phyloP scores from a whole-genome alignment of 2,888 invertebrate species.

The Drosophila mayaguana region DNA sequence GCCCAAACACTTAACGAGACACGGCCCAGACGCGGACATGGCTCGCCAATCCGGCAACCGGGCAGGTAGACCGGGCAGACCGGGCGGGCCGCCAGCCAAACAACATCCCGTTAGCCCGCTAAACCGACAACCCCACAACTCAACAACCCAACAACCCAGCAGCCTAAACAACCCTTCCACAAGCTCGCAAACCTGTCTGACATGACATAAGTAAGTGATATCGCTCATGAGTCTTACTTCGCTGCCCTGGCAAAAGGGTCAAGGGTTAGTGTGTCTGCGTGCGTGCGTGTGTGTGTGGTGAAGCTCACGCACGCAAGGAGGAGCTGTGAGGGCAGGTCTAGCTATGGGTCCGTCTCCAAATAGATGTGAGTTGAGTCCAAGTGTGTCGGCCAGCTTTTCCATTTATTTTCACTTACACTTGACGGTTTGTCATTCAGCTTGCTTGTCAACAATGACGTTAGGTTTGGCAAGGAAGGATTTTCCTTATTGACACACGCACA shows the following conservation, averaged over 20 bases:
- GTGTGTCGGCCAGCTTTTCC: conserved; percentile 39
- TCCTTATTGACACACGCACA: conserved; percentile 32
- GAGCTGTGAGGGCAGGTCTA: conserved; percentile 44
- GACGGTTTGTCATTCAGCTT: conserved; percentile 44
- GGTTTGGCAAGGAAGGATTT: conserved; percentile 38
- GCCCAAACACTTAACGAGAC: conserved; percentile 75
- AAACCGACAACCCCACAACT: conserved; percentile 24
- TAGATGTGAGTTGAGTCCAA: conserved; percentile 9
- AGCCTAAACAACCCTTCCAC: conserved; percentile 35
- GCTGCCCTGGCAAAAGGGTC: conserved; percentile 56
- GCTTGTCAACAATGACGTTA: conserved; percentile 67
- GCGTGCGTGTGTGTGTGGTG: conserved; percentile 18
- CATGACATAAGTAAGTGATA: conserved; percentile 78
- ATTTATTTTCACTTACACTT: conserved; percentile 67
- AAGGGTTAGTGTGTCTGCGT: conserved; percentile 52
- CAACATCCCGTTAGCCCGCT: conserved; percentile 30
- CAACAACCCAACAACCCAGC: conserved; percentile 22
- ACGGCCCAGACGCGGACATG: conserved; percentile 62
- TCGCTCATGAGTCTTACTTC: conserved; percentile 67
- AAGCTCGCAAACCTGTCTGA: conserved; percentile 64
- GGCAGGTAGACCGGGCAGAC: conserved; percentile 3
- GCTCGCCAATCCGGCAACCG: conserved; percentile 9
- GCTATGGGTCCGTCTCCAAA: conserved; percentile 4
- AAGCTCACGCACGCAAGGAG: conserved; percentile 25
- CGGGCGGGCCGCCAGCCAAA: conserved; percentile 15